Base-by-base conservation (phyloP, 2,888 invertebrate species). In the Metalampra italica region DNA sequence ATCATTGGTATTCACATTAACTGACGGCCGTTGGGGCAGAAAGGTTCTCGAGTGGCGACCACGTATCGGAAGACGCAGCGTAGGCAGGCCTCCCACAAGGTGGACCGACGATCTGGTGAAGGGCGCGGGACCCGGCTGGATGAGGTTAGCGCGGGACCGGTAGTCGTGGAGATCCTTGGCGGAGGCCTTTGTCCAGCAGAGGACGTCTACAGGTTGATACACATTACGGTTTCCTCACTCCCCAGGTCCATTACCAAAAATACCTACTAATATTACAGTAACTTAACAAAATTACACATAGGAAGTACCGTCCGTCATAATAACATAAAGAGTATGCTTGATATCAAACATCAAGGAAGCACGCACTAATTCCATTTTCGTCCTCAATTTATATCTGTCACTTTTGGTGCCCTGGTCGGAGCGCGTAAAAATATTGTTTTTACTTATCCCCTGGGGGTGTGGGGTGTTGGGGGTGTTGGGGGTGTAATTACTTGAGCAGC, bases 391-490 rank as follows among this genome's bases (percentile, higher is more conserved):
- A 85, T 86, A 83, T 80, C 82, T 83, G 86, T 86, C 85, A 82
- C 83, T 86, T 82, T 76, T 78, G 83, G 75, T 79, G 78, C 70
- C 73, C 71, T 77, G 82, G 78, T 75, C 79, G 75, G 75, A 66
- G 69, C 76, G 78, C 77, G 84, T 82, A 86, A 86, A 87, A 87
- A 88, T 87, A 88, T 86, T 87, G 86, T 87, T 88, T 87, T 87
- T 85, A 86, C 86, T 86, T 87, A 87, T 84, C 85, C 84, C 73
- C 64, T 55, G 58, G 60, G 72, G 71, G 69, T 55, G 58, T 60
- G 72, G 71, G 69, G 51, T 65, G 55, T 50, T 56, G 56, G 59
- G 57, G 65, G 68, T 61, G 59, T 50, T 48, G 60, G 76, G 78
- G 78, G 75, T 70, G 85, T 87, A 86, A 88, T 88, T 87, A 87